Conservation (phyloP, 1,140 invertebrate species). For the Cephus cinctus region DNA sequence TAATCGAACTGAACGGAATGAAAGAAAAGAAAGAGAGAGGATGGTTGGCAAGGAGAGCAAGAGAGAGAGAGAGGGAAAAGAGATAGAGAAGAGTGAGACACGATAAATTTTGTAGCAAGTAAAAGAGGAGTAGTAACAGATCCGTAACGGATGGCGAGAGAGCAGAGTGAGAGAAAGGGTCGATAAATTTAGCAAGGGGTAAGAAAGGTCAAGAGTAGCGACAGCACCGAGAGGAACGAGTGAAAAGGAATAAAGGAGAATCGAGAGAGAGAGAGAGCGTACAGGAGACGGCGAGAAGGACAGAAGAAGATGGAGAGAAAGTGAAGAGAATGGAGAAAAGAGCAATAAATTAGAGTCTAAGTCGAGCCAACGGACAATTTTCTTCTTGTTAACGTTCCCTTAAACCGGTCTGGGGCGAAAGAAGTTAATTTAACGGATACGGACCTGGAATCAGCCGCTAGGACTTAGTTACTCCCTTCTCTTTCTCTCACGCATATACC, state of each 20-base stretch:
- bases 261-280: neutral
- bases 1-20: slow-evolving; percentile 10
- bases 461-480: slow-evolving; percentile 37
- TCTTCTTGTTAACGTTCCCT: neutral
- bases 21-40: slow-evolving; percentile 7
- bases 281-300: too few relatives aligned
- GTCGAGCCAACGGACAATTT: slow-evolving; percentile 13
- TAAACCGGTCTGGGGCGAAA: slow-evolving; percentile 22
- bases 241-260: neutral
- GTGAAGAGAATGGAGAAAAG: neutral
- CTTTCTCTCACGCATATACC: too few relatives aligned
- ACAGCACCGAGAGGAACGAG: neutral
- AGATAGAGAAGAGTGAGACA: neutral
- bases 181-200: too few relatives aligned
- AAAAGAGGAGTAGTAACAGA: neutral
- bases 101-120: too few relatives aligned
- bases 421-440: slow-evolving; percentile 41
- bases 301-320: neutral
- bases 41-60: neutral
- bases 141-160: neutral
- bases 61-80: neutral
- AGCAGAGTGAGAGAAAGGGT: too few relatives aligned
- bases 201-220: neutral
- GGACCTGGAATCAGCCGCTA: slow-evolving; percentile 33
- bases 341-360: too few relatives aligned